Conservation (phyloP, 2,113 vertebrate genomes). For the Mastomys natalensis region DNA sequence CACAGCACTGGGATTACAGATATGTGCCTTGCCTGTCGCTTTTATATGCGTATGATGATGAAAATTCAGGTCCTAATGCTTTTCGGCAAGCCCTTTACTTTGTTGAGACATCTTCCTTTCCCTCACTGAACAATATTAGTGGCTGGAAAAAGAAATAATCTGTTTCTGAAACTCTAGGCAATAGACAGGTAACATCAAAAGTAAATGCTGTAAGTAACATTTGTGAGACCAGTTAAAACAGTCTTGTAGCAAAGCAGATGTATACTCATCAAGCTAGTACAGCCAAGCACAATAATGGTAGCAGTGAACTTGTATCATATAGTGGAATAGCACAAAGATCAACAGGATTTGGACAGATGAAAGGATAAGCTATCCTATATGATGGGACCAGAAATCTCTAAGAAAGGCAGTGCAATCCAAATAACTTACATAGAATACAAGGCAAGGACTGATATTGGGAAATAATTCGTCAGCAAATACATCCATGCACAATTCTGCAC, state of each 20-base stretch:
- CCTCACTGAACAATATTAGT: neutral
- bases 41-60: neutral
- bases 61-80: neutral
- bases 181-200: neutral
- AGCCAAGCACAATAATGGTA: neutral
- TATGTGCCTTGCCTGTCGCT: neutral
- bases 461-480: neutral
- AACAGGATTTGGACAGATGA: neutral
- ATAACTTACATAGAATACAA: neutral
- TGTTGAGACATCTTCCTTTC: neutral
- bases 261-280: neutral
- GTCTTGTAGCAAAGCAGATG: neutral
- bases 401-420: neutral
- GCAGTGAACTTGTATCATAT: neutral
- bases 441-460: neutral
- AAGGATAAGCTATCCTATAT: neutral
- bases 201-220: neutral
- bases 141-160: neutral
- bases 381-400: neutral
- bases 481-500: fast-evolving
- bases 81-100: neutral
- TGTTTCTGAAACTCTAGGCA: neutral
- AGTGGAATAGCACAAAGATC: neutral
- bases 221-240: neutral
- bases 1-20: neutral